These are phyloP conservation scores for Orius insidiosus DNA, from an alignment of 1,140 invertebrate species.

Conservation along the genomic window DNA sequence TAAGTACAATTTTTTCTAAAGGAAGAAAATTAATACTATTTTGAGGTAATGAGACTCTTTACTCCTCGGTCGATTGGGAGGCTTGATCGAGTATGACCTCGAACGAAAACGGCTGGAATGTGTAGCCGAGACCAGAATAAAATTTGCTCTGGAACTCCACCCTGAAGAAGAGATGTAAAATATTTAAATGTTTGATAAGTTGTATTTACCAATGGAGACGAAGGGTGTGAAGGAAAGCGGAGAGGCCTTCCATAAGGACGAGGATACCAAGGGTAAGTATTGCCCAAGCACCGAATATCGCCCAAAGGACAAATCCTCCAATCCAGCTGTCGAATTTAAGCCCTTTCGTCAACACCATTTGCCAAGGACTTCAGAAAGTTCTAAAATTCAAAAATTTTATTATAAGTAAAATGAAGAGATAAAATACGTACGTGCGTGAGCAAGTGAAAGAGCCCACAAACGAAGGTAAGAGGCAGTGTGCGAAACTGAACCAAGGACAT, in stretches of 20 bases:
- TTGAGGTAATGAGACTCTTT: slow-evolving; percentile 7
- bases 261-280: slow-evolving; percentile 48
- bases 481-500: slow-evolving; percentile 90
- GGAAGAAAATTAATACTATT: too few relatives aligned
- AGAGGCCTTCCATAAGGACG: slow-evolving; percentile 57
- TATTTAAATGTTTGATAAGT: not conserved
- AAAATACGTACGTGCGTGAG: slow-evolving; percentile 59
- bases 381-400: slow-evolving; percentile 22
- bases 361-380: slow-evolving; percentile 98
- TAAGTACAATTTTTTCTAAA: too few relatives aligned
- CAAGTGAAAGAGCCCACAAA: slow-evolving; percentile 93
- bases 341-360: slow-evolving; percentile 75
- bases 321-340: slow-evolving; percentile 38
- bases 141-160: slow-evolving; percentile 97
- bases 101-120: slow-evolving; percentile 90
- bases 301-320: slow-evolving; percentile 56
- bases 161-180: slow-evolving; percentile 14
- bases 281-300: slow-evolving; percentile 68
- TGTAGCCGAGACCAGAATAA: slow-evolving; percentile 76
- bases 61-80: slow-evolving; percentile 3
- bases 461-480: slow-evolving; percentile 99
- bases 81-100: slow-evolving; percentile 70
- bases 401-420: not conserved
- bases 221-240: slow-evolving; percentile 47
- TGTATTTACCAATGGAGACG: slow-evolving; percentile 35